Base-by-base conservation (phyloP, 92 coral and sea anemone species). In the Parazoanthus darwini region DNA sequence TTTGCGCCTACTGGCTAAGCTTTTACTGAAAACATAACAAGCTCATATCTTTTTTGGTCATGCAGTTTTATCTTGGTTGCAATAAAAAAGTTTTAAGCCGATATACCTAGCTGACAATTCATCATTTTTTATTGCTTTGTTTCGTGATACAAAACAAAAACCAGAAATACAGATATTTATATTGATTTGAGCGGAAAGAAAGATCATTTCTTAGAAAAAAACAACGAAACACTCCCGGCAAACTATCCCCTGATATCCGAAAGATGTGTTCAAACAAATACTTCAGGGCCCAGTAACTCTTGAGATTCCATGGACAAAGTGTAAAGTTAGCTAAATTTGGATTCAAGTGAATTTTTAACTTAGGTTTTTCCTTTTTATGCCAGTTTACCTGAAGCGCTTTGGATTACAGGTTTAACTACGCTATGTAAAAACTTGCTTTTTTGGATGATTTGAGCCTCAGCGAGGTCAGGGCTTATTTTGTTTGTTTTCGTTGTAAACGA, bases 401-500 rank as follows among this genome's bases (percentile, higher is more conserved):
- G 8, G 70, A 63, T 25, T 20, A 63, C 26, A 63, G 8, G 70
- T 63, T 23, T 63, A 2, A 2, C 7, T 23, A 20, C 70, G 1
- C 26, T 18, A 26, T 54, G 70, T 5, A 3, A 26, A 0, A 63
- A 63, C 4, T 63, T 8, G 51, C 26, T 16, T 38, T 39, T 39
- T 76, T 20, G 7, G 8, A 38, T 5, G n/a, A 37, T 37, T 76
- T 76, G 33, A 37, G 16, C 80, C 80, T 3, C 51, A 76, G 25
- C 48, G 48, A 39, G 3, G 48, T n/a, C 80, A 16, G 42, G 8
- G 11, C 46, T 76, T 18, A 11, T 20, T 20, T 8, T 36, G 54
- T 39, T 76, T 76, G 39, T 39, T 76, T 76, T 76, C 80, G n/a
- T 39, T 29, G 54, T 76, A 39, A 33, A 20, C 80, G 38, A 76